phyloP scores from a whole-genome alignment of 2,797 vertebrate species.

The Silurus lanzhouensis region DNA sequence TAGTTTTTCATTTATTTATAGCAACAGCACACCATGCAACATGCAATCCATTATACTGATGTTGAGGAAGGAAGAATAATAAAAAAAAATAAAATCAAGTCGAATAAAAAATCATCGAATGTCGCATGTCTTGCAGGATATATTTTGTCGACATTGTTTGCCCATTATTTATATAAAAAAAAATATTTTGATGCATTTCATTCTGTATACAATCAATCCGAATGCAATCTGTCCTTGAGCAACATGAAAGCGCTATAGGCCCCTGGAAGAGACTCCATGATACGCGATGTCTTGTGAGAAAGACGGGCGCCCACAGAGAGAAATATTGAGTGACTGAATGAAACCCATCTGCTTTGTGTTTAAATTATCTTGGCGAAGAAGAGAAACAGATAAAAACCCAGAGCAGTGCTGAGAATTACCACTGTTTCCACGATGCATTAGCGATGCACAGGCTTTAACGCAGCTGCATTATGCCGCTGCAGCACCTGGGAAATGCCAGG shows the following conservation, averaged over 20 bases:
- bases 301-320: background rate
- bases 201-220: background rate
- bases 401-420: slow-evolving; percentile 42
- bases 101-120: no score
- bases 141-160: background rate
- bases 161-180: background rate
- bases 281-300: background rate
- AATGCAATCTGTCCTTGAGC: slow-evolving; percentile 27
- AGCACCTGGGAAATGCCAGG: slow-evolving; percentile 48
- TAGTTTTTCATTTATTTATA: no score
- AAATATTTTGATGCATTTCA: background rate
- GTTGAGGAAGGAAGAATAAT: background rate
- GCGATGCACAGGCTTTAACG: slow-evolving; percentile 46
- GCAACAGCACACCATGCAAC: no score
- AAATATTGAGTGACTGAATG: slow-evolving; percentile 4
- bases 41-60: background rate
- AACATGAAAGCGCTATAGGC: slow-evolving; percentile 27
- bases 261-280: background rate
- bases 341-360: slow-evolving; percentile 26
- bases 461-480: slow-evolving; percentile 52
- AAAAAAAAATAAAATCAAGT: background rate
- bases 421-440: slow-evolving; percentile 52
- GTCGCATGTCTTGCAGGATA: background rate
- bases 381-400: slow-evolving; percentile 35
- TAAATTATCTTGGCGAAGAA: slow-evolving; percentile 18